These are phyloP conservation scores for Eristalis intricaria DNA, from an alignment of 2,888 invertebrate species.

Conservation along the genomic window DNA sequence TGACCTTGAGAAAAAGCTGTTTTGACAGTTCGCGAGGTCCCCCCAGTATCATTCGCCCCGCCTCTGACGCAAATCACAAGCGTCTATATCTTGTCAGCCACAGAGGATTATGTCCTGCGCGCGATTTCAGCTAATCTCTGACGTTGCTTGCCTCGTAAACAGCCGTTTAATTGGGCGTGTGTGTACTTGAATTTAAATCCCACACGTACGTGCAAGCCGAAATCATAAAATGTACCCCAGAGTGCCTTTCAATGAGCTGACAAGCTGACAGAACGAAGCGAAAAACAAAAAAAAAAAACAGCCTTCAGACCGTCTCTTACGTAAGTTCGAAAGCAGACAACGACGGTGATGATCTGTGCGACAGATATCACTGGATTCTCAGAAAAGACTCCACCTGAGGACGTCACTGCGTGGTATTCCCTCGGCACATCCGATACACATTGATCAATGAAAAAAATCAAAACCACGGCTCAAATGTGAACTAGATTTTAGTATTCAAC, in stretches of 20 bases:
- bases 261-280: not conserved
- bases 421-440: conserved; percentile 2
- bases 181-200: conserved; percentile 1
- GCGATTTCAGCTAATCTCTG: not conserved
- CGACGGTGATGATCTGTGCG: conserved; percentile 1
- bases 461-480: not conserved
- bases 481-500: conserved; percentile 12
- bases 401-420: not conserved
- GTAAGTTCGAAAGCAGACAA: not conserved
- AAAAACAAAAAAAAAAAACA: not conserved
- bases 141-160: not conserved
- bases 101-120: not conserved
- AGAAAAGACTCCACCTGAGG: not conserved
- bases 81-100: not conserved
- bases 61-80: not conserved
- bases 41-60: not conserved
- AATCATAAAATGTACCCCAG: not conserved
- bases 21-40: not conserved
- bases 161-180: not conserved
- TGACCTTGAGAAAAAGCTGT: not conserved
- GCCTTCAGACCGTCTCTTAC: not conserved
- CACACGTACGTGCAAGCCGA: not conserved
- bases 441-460: conserved; percentile 6
- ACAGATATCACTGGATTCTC: not conserved
- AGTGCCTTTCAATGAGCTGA: not conserved